Percentiles rank a stretch among this genome's conserved stretches.
phyloP scores from a whole-genome alignment of 2,797 vertebrate species.

The Loriculus beryllinus region DNA sequence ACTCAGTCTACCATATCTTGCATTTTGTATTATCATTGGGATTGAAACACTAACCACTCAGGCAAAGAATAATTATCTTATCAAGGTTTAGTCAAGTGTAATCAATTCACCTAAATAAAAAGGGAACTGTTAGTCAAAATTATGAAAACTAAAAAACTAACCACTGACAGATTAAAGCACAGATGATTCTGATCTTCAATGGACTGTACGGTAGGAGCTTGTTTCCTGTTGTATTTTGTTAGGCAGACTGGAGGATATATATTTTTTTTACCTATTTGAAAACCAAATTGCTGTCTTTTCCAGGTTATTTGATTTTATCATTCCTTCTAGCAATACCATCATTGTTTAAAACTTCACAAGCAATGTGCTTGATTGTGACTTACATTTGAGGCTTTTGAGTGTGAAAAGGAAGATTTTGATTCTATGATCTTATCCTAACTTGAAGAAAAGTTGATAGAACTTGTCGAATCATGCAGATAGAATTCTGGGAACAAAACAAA shows the following conservation, averaged over 20 bases:
- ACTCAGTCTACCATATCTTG: not conserved
- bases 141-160: not conserved
- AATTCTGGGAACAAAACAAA: not conserved
- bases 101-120: not conserved
- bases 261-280: not conserved
- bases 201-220: not conserved
- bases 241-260: not conserved
- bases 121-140: not conserved
- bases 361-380: not conserved
- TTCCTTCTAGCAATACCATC: not conserved
- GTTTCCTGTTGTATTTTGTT: not conserved
- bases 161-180: not conserved
- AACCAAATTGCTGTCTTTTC: not conserved
- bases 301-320: not conserved
- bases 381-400: not conserved
- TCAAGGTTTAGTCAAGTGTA: not conserved
- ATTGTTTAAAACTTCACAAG: not conserved
- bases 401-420: not conserved
- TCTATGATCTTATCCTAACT: not conserved
- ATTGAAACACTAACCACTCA: not conserved
- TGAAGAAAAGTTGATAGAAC: not conserved
- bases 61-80: not conserved
- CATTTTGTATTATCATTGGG: not conserved
- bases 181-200: not conserved
- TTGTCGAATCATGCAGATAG: not conserved